Evolutionary conservation across 2,888 invertebrate species (phyloP).

Genomic region (Opisthograptis luteolata): DNA sequence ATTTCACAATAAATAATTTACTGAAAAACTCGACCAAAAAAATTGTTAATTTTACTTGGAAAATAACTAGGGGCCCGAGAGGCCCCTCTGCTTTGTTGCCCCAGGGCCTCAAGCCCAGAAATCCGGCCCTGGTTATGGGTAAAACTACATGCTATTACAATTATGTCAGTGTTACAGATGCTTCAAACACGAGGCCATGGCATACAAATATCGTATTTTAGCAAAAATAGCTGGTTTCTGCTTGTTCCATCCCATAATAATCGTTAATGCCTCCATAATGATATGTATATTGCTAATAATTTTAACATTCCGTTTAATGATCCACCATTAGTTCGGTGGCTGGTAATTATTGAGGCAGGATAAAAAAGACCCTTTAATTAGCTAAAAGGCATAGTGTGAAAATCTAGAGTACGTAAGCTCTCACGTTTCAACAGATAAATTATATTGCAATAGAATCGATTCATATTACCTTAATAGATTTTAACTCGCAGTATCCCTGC

Average conservation of each 20-base stretch:
- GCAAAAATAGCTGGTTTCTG: conserved; percentile 17
- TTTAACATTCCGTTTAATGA: conserved; percentile 51
- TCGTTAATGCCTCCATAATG: conserved; percentile 48
- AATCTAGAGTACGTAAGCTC: not conserved
- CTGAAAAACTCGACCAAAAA: too few relatives aligned
- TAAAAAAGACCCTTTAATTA: conserved; percentile 23
- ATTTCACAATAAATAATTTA: too few relatives aligned
- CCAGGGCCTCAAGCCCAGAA: too few relatives aligned
- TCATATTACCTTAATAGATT: too few relatives aligned
- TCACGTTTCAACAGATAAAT: not conserved
- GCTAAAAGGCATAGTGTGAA: conserved; percentile 8
- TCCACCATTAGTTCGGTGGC: conserved; percentile 43
- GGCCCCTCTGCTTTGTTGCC: too few relatives aligned
- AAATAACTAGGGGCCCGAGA: too few relatives aligned
- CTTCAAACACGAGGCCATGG: not conserved
- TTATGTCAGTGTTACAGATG: too few relatives aligned
- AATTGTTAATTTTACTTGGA: too few relatives aligned
- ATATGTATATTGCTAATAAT: conserved; percentile 62
- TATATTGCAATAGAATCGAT: too few relatives aligned
- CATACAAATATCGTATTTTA: conserved; percentile 19
- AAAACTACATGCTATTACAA: too few relatives aligned
- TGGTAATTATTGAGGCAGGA: conserved; percentile 43
- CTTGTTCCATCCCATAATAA: conserved; percentile 36
- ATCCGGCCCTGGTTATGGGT: too few relatives aligned
- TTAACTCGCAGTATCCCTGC: too few relatives aligned